These are phyloP conservation scores for Epinotia ramella DNA, from an alignment of 2,888 invertebrate genomes.

Conservation along the genomic window DNA sequence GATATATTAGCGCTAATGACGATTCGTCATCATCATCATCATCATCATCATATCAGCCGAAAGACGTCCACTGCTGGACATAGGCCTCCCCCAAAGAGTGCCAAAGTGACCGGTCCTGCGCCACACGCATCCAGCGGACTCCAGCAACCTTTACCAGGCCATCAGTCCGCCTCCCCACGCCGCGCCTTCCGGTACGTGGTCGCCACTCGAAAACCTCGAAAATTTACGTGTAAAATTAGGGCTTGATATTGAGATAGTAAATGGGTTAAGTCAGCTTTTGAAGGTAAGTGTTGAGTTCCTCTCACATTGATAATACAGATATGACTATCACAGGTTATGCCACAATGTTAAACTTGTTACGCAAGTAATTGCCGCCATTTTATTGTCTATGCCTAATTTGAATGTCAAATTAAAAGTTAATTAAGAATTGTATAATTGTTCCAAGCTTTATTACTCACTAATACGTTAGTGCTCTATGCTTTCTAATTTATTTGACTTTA, in stretches of 20 bases:
- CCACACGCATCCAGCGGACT: too few species aligned
- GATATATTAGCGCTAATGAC: too few species aligned
- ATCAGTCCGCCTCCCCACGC: too few species aligned
- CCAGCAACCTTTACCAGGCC: too few species aligned
- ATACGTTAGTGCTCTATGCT: constrained; percentile 24
- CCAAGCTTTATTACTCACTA: constrained; percentile 30
- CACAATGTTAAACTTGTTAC: constrained; percentile 26
- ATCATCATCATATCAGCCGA: too few species aligned
- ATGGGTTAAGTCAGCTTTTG: not conserved
- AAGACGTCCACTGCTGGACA: too few species aligned
- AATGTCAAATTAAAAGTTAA: constrained; percentile 41
- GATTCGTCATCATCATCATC: too few species aligned
- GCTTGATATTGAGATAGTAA: not conserved
- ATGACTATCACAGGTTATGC: not conserved
- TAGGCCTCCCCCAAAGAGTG: too few species aligned
- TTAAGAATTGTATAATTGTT: constrained; percentile 33
- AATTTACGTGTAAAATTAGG: not conserved
- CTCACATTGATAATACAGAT: constrained; percentile 8
- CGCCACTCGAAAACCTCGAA: too few species aligned
- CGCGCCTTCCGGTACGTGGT: too few species aligned
- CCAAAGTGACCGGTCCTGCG: too few species aligned
- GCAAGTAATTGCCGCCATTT: constrained; percentile 38
- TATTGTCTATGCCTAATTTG: constrained; percentile 44
- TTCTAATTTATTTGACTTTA: constrained; percentile 37
- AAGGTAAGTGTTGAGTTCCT: constrained; percentile 1